Percentiles rank a stretch among this genome's conserved stretches.
phyloP scores from a whole-genome alignment of 1,140 invertebrate species.

The Neodiprion pinetum region DNA sequence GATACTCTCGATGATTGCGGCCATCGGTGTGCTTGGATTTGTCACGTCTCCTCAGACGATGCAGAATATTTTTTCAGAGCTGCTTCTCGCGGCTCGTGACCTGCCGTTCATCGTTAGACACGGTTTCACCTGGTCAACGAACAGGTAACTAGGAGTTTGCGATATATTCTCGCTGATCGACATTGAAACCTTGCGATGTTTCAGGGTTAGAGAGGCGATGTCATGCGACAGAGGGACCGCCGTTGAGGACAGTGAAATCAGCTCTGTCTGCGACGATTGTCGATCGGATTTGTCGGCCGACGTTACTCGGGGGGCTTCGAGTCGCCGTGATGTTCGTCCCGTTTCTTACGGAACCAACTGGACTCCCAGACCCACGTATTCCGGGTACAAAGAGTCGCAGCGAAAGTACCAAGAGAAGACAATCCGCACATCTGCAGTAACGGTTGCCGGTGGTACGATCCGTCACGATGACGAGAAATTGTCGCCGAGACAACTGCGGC shows the following conservation, averaged over 20 bases:
- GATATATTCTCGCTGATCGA: neutral
- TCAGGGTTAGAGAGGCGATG: slow-evolving; percentile 1
- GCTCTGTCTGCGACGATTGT: slow-evolving; percentile 40
- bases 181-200: neutral
- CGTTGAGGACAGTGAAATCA: slow-evolving; percentile 41
- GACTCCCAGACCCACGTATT: slow-evolving; percentile 37
- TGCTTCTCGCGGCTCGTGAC: neutral
- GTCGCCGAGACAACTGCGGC: slow-evolving; percentile 26
- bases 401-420: slow-evolving; percentile 38
- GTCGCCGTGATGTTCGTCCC: slow-evolving; percentile 31
- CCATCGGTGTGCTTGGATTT: slow-evolving; percentile 30
- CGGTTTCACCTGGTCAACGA: slow-evolving; percentile 1
- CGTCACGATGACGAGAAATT: slow-evolving; percentile 19
- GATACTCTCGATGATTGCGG: slow-evolving; percentile 48
- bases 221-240: neutral
- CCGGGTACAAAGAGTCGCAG: slow-evolving; percentile 36
- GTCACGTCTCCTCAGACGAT: slow-evolving; percentile 31
- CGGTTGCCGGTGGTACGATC: slow-evolving; percentile 28
- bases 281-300: slow-evolving; percentile 39
- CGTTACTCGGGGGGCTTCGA: neutral
- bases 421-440: slow-evolving; percentile 24
- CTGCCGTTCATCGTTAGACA: neutral
- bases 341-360: slow-evolving; percentile 40
- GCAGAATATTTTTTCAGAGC: slow-evolving; percentile 6
- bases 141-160: slow-evolving; percentile 26